Percentiles rank a stretch among this genome's conserved stretches.
phyloP scores from a whole-genome alignment of 2,888 invertebrate species.

The Drosophila neotestacea region DNA sequence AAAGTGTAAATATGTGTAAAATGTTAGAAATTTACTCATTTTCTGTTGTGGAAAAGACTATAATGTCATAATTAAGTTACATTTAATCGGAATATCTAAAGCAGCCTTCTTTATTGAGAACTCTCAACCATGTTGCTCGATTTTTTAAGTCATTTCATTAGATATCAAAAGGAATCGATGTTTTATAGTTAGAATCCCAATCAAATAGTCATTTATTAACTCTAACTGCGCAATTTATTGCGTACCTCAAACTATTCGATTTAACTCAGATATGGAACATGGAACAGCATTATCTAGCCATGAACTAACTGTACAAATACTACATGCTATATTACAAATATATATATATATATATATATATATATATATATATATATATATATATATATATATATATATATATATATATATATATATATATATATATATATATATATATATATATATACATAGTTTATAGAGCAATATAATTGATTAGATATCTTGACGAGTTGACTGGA shows the following conservation, averaged over 20 bases:
- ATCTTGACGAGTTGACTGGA: neutral
- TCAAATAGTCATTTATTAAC: neutral
- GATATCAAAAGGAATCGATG: neutral
- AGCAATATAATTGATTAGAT: slow-evolving; percentile 20
- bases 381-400: neutral
- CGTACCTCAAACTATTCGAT: neutral
- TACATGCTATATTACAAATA: neutral
- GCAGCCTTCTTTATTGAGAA: too few relatives aligned
- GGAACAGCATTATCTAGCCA: neutral
- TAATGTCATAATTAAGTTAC: too few relatives aligned
- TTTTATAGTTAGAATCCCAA: neutral
- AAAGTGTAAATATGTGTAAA: too few relatives aligned
- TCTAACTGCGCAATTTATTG: neutral
- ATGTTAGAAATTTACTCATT: too few relatives aligned
- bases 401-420: neutral
- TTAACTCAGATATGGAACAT: slow-evolving; percentile 11
- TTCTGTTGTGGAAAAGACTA: too few relatives aligned
- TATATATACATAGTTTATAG: neutral
- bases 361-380: neutral
- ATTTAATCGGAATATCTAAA: too few relatives aligned
- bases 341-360: neutral
- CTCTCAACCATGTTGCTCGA: too few relatives aligned
- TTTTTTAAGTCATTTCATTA: too few relatives aligned
- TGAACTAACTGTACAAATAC: slow-evolving; percentile 1
- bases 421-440: neutral